These are phyloP conservation scores for Hoplostethus atlanticus DNA, from an alignment of 2,797 vertebrate species.

Conservation along the genomic window DNA sequence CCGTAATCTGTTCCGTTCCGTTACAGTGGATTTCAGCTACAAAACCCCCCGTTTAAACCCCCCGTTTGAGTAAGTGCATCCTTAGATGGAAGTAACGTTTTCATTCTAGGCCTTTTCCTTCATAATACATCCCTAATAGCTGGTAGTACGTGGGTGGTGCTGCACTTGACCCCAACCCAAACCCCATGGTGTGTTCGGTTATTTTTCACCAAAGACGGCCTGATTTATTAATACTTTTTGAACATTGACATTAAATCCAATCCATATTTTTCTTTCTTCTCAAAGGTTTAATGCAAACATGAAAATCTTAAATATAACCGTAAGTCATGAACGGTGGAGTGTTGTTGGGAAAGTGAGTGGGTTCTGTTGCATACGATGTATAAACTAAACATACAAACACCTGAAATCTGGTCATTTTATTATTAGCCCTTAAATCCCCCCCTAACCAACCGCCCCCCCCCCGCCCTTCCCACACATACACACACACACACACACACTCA, in stretches of 20 bases:
- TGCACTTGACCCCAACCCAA: constrained; percentile 2
- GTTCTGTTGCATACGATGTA: background rate
- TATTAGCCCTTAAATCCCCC: constrained; percentile 22
- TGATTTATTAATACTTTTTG: too few species aligned
- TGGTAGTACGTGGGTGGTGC: background rate
- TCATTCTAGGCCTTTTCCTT: constrained; percentile 13
- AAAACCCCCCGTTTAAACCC: background rate
- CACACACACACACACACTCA: constrained; percentile 18
- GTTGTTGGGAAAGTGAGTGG: constrained; percentile 14
- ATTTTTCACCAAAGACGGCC: background rate
- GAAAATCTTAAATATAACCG: too few species aligned
- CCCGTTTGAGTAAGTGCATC: background rate
- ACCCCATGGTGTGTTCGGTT: background rate
- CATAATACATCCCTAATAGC: background rate
- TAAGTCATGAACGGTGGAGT: background rate
- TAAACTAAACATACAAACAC: background rate
- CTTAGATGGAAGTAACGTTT: constrained; percentile 2
- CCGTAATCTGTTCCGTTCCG: constrained; percentile 41
- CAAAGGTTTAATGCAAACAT: too few species aligned
- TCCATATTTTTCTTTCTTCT: too few species aligned
- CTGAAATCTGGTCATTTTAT: constrained; percentile 22
- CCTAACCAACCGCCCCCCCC: too few species aligned
- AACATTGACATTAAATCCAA: too few species aligned
- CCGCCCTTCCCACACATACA: background rate
- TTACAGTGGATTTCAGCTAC: constrained; percentile 13